Percentiles rank a stretch among this genome's conserved stretches.
Evolutionary conservation across 2,888 invertebrate genomes (phyloP).

Genomic region (Scaptomyza cyrtandrae): DNA sequence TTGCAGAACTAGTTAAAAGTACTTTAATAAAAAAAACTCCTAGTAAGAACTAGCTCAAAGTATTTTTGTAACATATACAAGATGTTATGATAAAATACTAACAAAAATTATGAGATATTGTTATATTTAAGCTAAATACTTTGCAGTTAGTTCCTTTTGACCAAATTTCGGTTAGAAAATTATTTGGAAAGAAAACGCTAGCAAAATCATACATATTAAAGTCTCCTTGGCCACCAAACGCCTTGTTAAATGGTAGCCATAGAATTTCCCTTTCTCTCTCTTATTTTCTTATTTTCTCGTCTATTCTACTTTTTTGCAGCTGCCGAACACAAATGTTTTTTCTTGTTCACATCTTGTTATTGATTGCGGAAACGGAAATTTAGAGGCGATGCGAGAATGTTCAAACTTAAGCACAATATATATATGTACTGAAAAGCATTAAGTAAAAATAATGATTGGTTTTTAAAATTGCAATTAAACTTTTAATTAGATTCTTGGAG

Average conservation of each 20-base stretch:
- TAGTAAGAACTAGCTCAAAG: neutral
- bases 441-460: neutral
- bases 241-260: conserved; percentile 12
- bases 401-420: neutral
- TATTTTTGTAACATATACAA: no score
- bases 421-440: no score
- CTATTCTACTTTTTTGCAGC: conserved; percentile 6
- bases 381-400: neutral
- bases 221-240: conserved; percentile 18
- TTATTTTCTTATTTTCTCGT: neutral
- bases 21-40: neutral
- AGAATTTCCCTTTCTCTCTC: conserved; percentile 15
- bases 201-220: conserved; percentile 29
- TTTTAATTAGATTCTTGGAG: neutral
- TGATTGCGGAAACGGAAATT: conserved; percentile 72
- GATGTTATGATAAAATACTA: no score
- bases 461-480: neutral
- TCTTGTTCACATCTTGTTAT: conserved; percentile 40
- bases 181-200: neutral
- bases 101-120: no score
- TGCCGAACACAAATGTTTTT: conserved; percentile 37
- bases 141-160: no score
- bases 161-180: no score
- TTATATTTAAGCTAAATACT: no score
- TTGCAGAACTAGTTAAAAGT: neutral